Conservation (phyloP, 2,888 invertebrate genomes). For the Cheilosia pagana region DNA sequence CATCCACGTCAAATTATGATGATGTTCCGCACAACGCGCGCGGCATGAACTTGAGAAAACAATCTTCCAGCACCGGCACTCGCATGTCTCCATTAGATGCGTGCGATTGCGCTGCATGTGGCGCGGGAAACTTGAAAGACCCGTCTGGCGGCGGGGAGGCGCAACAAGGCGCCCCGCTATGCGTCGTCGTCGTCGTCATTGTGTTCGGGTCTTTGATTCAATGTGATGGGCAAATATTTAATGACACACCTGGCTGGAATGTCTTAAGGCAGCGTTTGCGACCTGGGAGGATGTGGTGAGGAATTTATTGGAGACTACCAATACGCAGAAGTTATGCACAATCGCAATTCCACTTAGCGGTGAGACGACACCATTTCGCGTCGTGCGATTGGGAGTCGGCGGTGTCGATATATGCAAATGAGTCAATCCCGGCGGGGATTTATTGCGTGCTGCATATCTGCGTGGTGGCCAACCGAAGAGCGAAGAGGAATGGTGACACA, state of each 20-base stretch:
- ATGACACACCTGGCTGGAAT: constrained; percentile 60
- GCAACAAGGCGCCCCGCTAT: constrained; percentile 35
- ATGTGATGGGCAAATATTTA: constrained; percentile 60
- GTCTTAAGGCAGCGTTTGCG: neutral
- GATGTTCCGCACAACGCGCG: constrained; percentile 22
- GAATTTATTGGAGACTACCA: constrained; percentile 50
- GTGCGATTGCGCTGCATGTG: constrained; percentile 16
- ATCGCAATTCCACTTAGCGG: constrained; percentile 1
- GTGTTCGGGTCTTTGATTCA: constrained; percentile 41
- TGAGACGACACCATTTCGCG: neutral
- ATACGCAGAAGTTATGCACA: constrained; percentile 4
- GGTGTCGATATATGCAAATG: constrained; percentile 34
- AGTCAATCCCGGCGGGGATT: constrained; percentile 6
- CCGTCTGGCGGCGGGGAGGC: constrained; percentile 1
- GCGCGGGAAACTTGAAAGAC: constrained; percentile 61
- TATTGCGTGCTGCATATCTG: constrained; percentile 12
- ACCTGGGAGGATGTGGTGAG: constrained; percentile 11
- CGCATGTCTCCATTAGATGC: constrained; percentile 50
- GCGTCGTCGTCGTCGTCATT: constrained; percentile 11
- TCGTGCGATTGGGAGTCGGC: constrained; percentile 3
- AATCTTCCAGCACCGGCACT: constrained; percentile 20
- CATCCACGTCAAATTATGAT: constrained; percentile 26
- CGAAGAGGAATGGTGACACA: constrained; percentile 7
- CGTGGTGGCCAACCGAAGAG: constrained; percentile 1
- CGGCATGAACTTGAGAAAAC: constrained; percentile 30